phyloP scores from a whole-genome alignment of 2,888 invertebrate species.

The Hemicrepidius hirtus region DNA sequence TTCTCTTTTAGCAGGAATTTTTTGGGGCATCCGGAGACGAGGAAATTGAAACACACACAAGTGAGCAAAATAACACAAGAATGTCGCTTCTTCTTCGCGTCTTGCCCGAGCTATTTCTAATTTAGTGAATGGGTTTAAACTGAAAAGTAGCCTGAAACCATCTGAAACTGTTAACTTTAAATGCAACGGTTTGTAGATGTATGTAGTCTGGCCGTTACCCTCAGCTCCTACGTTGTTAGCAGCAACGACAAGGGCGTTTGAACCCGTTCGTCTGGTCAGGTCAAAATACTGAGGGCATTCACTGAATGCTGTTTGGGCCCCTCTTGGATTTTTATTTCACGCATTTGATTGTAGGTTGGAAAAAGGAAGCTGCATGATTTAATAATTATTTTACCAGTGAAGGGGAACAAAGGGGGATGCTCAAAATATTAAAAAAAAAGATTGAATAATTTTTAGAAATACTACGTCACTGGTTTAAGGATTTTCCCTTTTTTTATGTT shows the following conservation, averaged over 20 bases:
- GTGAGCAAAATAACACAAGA: slow-evolving; percentile 29
- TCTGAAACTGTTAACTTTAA: slow-evolving; percentile 31
- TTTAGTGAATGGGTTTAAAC: slow-evolving; percentile 19
- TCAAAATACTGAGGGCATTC: slow-evolving; percentile 43
- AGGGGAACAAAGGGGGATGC: too few relatives aligned
- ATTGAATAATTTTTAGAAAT: too few relatives aligned
- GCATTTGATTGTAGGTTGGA: background rate
- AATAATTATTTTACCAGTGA: too few relatives aligned
- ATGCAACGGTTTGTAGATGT: slow-evolving; percentile 32
- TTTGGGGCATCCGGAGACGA: slow-evolving; percentile 21
- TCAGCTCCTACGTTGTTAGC: slow-evolving; percentile 41
- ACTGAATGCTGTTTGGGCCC: slow-evolving; percentile 18
- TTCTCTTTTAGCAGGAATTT: slow-evolving; percentile 1
- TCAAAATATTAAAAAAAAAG: too few relatives aligned
- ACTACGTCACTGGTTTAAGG: too few relatives aligned
- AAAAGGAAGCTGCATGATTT: background rate
- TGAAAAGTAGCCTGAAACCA: slow-evolving; percentile 22
- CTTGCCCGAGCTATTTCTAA: slow-evolving; percentile 27
- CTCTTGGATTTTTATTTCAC: slow-evolving; percentile 1
- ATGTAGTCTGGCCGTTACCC: slow-evolving; percentile 49
- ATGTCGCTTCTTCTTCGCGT: slow-evolving; percentile 19
- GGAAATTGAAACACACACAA: slow-evolving; percentile 14
- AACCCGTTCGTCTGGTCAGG: slow-evolving; percentile 46
- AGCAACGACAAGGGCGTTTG: slow-evolving; percentile 46
- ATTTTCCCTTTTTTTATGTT: too few relatives aligned